phyloP scores from a whole-genome alignment of 2,888 invertebrate species.

The Tuberolachnus salignus region DNA sequence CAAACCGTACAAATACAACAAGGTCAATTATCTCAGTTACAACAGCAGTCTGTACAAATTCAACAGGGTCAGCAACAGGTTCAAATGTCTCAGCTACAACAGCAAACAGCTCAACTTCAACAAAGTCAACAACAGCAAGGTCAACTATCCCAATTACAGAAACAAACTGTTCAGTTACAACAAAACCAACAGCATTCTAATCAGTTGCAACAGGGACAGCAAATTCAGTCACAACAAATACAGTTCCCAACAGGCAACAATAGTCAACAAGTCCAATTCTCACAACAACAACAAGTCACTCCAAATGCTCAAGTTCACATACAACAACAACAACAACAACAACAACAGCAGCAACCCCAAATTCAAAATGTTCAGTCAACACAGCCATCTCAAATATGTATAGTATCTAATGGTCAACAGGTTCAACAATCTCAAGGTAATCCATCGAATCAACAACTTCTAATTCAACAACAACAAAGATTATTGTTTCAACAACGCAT shows the following conservation, averaged over 20 bases:
- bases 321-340: conserved; percentile 64
- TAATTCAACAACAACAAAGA: conserved; percentile 61
- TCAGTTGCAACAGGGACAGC: conserved; percentile 64
- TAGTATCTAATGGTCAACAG: conserved; percentile 62
- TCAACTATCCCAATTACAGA: conserved; percentile 59
- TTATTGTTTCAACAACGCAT: conserved; percentile 60
- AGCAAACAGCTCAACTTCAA: conserved; percentile 60
- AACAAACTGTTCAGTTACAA: conserved; percentile 59
- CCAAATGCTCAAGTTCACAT: conserved; percentile 60
- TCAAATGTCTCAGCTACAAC: conserved; percentile 59
- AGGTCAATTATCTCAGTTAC: conserved; percentile 58
- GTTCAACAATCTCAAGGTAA: conserved; percentile 44
- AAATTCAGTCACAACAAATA: conserved; percentile 64
- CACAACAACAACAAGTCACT: conserved; percentile 60
- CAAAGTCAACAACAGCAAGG: conserved; percentile 61
- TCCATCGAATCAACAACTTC: conserved; percentile 64
- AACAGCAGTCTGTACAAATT: conserved; percentile 59
- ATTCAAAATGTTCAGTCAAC: conserved; percentile 67
- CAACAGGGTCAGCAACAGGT: conserved; percentile 60
- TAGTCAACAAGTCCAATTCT: conserved; percentile 64
- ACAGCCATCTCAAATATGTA: conserved; percentile 70
- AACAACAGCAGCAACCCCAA: conserved; percentile 68
- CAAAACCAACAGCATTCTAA: conserved; percentile 60
- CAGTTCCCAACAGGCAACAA: conserved; percentile 60
- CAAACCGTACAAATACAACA: conserved; percentile 61